Evolutionary conservation across 1,140 invertebrate species (phyloP), one percentile per base, ranked within the genome.

Genomic region (Ganaspis sp.): DNA sequence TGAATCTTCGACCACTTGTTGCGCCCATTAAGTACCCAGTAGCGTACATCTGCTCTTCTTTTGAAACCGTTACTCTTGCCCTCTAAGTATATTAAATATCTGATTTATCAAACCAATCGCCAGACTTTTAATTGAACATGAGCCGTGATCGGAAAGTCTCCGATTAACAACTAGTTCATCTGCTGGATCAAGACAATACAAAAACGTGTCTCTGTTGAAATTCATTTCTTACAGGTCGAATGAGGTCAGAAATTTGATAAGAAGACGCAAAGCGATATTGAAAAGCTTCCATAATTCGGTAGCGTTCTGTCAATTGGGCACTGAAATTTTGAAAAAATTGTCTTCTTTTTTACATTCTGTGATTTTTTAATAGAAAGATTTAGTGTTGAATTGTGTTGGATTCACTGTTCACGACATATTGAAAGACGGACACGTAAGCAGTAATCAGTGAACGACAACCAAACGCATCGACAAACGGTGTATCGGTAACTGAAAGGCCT

Each of bases 391-490:
- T 64, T 15, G 9, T 4, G 12, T 64, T 29, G 11, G 11, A 64
- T 34, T 64, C 58, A 64, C 58, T 64, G 58, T 64, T 15, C 58
- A 64, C 58, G 58, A 34, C 58, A 64, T 64, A 29, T 64, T 64
- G 58, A 29, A 64, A 64, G 23, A 29, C 58, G 58, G 26, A 64
- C 58, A 64, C 58, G 58, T 64, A 64, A 29, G 58, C 58, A 64
- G 23, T 64, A 64, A 34, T 29, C 23, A 29, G 23, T 29, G 11
- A 4, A n/a, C 58, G 23, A 64, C 45, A 49, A 49, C 58, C 26
- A 64, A 64, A 64, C 58, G 58, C 58, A 64, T 64, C 58, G 58
- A 64, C 58, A 64, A 64, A 64, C 58, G 58, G 58, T 64, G 58
- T 29, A 64, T 64, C 58, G 23, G 58, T 29, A 64, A 64, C 58